Evolutionary conservation across 1,140 invertebrate species (phyloP).

Genomic region (Heliconius himera): DNA sequence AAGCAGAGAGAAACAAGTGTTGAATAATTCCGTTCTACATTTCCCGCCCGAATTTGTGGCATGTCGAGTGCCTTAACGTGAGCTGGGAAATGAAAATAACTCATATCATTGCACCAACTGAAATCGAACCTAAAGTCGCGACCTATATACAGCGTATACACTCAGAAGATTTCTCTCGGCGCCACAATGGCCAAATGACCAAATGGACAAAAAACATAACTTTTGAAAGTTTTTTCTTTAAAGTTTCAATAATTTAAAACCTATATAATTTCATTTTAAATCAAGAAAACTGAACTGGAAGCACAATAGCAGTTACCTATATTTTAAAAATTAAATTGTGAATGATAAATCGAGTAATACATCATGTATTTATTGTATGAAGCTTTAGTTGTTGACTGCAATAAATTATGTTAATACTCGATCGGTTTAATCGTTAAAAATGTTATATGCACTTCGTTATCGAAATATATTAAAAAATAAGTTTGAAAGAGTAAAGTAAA

Average conservation of each 20-base stretch:
- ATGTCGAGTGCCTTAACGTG: too few species aligned
- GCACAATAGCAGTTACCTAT: conserved; percentile 6
- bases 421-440: conserved; percentile 1
- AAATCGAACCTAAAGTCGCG: too few species aligned
- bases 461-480: neutral
- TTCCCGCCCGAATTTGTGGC: too few species aligned
- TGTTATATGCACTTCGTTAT: neutral
- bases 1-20: too few species aligned
- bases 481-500: too few species aligned
- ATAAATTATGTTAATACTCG: conserved; percentile 13
- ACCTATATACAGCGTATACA: too few species aligned
- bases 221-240: too few species aligned
- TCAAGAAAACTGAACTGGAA: neutral
- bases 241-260: too few species aligned
- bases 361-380: conserved; percentile 11
- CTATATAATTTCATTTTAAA: neutral
- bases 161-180: neutral
- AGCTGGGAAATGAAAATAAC: too few species aligned
- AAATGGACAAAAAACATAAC: too few species aligned
- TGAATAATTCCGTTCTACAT: too few species aligned
- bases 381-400: conserved; percentile 14
- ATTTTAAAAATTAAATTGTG: conserved; percentile 12
- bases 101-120: too few species aligned
- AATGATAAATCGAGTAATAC: conserved; percentile 8
- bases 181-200: neutral